Conservation (phyloP, 2,113 vertebrate species). For the Oxyura jamaicensis region DNA sequence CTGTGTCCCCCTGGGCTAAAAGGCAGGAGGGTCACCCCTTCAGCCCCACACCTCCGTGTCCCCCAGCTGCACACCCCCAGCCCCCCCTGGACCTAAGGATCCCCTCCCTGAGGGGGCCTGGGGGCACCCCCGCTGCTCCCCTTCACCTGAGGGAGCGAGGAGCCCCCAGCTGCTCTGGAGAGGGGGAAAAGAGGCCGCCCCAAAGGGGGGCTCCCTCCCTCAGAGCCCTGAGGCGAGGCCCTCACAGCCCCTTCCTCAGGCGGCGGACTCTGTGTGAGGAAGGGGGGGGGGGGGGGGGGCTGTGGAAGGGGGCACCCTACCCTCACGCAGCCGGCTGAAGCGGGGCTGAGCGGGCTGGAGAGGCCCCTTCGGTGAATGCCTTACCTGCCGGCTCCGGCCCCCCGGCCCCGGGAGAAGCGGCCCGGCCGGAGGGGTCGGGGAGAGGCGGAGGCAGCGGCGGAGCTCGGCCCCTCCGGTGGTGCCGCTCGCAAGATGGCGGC, state of each 20-base stretch:
- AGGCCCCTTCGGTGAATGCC: background rate
- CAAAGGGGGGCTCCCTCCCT: background rate
- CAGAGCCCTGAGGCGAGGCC: background rate
- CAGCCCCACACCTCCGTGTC: background rate
- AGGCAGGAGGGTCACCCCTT: background rate
- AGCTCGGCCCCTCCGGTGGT: slow-evolving; percentile 42
- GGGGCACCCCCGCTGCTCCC: background rate
- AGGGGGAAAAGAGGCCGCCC: background rate
- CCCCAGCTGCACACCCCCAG: background rate
- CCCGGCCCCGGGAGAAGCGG: slow-evolving; percentile 7
- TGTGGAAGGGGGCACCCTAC: background rate
- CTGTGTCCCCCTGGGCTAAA: background rate
- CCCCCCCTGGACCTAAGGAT: background rate
- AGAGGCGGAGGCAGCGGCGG: slow-evolving; percentile 38
- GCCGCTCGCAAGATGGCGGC: slow-evolving; percentile 75
- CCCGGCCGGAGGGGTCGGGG: slow-evolving; percentile 36
- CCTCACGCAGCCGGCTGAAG: background rate
- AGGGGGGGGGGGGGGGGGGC: background rate
- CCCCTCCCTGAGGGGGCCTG: background rate
- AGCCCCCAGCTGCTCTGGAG: background rate
- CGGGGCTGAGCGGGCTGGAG: background rate
- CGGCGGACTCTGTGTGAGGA: background rate
- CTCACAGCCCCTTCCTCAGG: background rate
- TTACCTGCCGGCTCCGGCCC: slow-evolving; percentile 53
- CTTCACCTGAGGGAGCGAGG: background rate